phyloP scores from a whole-genome alignment of 2,113 vertebrate genomes.

The Otis tarda region DNA sequence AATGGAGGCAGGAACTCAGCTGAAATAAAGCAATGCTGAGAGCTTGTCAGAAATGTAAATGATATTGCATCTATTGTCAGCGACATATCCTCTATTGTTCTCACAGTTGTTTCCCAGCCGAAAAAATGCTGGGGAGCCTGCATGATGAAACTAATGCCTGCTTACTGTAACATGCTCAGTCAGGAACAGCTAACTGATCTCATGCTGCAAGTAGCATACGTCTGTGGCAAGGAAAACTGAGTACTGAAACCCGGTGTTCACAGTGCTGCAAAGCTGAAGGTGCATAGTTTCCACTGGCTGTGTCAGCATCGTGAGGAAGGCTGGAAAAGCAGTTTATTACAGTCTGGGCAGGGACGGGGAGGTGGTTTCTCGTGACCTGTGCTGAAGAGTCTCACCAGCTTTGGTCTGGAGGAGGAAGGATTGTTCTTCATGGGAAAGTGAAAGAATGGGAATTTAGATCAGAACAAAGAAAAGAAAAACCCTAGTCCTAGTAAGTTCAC shows the following conservation, averaged over 20 bases:
- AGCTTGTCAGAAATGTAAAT: slow-evolving; percentile 69
- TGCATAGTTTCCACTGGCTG: not conserved
- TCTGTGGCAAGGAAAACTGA: not conserved
- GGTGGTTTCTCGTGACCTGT: not conserved
- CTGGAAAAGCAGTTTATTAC: not conserved
- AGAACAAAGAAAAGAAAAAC: not conserved
- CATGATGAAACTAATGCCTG: slow-evolving; percentile 33
- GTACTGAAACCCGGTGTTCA: not conserved
- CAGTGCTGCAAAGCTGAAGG: not conserved
- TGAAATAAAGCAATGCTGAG: slow-evolving; percentile 63
- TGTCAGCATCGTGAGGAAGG: not conserved
- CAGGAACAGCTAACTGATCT: slow-evolving; percentile 51
- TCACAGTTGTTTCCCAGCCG: slow-evolving; percentile 61
- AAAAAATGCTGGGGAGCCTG: slow-evolving; percentile 71
- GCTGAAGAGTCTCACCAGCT: not conserved
- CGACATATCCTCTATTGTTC: slow-evolving; percentile 26
- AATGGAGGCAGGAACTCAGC: slow-evolving; percentile 40
- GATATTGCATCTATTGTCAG: slow-evolving; percentile 68
- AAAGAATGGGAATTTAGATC: not conserved
- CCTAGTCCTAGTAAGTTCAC: not conserved
- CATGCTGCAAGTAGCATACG: not conserved
- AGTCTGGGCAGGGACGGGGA: not conserved
- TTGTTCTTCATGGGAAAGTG: not conserved
- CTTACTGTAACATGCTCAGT: slow-evolving; percentile 49
- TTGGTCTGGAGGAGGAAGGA: not conserved